Evolutionary conservation across 2,797 vertebrate species (phyloP).

Genomic region (Centroberyx gerrardi): DNA sequence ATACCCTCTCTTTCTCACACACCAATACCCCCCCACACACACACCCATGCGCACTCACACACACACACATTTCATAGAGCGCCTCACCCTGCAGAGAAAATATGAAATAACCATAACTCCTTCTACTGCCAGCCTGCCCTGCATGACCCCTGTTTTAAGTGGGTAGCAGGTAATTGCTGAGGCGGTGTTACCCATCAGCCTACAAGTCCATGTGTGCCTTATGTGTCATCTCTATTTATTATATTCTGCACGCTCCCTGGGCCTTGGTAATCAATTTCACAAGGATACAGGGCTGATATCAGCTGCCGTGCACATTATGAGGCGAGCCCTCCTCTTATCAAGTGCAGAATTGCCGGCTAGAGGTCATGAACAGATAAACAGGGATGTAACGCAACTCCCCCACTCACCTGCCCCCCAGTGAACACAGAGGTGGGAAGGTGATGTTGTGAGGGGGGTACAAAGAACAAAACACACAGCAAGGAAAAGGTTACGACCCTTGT

Average conservation of each 20-base stretch:
- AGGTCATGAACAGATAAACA: conserved; percentile 99
- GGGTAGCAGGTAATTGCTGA: conserved; percentile 88
- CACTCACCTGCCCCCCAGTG: conserved; percentile 80
- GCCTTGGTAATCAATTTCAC: conserved; percentile 94
- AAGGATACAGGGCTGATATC: conserved; percentile 94
- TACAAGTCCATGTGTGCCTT: conserved; percentile 83
- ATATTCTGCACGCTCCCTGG: conserved; percentile 91
- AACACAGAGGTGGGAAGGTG: conserved; percentile 83
- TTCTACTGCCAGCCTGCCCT: conserved; percentile 82
- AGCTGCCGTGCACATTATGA: conserved; percentile 90
- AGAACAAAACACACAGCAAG: conserved; percentile 86
- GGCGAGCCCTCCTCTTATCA: conserved; percentile 94
- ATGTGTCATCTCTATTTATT: conserved; percentile 96
- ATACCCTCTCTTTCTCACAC: conserved; percentile 15
- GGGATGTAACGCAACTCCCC: conserved; percentile 92
- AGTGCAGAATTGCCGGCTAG: conserved; percentile 98
- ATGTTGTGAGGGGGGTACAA: conserved; percentile 77
- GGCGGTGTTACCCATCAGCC: conserved; percentile 87
- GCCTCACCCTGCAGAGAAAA: conserved; percentile 79
- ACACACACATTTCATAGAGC: conserved; percentile 59
- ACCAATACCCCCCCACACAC: conserved; percentile 8
- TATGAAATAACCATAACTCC: conserved; percentile 88
- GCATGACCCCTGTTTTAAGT: conserved; percentile 87
- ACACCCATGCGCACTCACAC: conserved; percentile 29
- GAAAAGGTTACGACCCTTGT: conserved; percentile 94